A percentile compares a stretch with the other conserved stretches of the same genome.
Evolutionary conservation across 2,113 vertebrate genomes (phyloP).

Genomic region (Nannospalax galili): DNA sequence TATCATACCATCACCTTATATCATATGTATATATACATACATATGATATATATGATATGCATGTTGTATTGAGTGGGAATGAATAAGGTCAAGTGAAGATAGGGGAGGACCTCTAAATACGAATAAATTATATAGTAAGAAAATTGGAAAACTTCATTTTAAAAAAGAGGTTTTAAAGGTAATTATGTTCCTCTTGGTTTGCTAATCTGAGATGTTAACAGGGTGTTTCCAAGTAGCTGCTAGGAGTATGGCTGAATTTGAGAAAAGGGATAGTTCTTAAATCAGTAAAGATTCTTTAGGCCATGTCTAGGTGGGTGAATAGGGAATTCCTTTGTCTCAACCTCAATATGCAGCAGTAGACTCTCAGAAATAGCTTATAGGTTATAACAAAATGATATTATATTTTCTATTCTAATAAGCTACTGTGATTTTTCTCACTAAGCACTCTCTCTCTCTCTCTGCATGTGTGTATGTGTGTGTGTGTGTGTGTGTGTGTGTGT

Average conservation of each 20-base stretch:
- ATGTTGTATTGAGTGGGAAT: too few species aligned
- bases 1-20: background rate
- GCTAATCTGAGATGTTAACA: background rate
- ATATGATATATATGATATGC: background rate
- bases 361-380: too few species aligned
- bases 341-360: background rate
- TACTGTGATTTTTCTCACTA: background rate
- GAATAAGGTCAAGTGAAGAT: too few species aligned
- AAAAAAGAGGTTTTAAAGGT: too few species aligned
- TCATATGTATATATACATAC: background rate
- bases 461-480: background rate
- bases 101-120: too few species aligned
- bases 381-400: slow-evolving; percentile 7
- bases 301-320: background rate
- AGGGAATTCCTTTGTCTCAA: background rate
- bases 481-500: background rate
- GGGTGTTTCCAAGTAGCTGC: background rate
- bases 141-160: too few species aligned
- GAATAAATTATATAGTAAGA: too few species aligned
- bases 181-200: background rate
- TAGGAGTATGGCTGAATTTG: background rate
- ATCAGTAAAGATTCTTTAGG: background rate
- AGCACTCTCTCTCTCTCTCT: background rate
- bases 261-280: background rate
- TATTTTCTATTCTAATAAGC: slow-evolving; percentile 8